A percentile compares a stretch with the other conserved stretches of the same genome.
Conservation (phyloP, 2,113 vertebrate genomes). For the Herpailurus yagouaroundi region DNA sequence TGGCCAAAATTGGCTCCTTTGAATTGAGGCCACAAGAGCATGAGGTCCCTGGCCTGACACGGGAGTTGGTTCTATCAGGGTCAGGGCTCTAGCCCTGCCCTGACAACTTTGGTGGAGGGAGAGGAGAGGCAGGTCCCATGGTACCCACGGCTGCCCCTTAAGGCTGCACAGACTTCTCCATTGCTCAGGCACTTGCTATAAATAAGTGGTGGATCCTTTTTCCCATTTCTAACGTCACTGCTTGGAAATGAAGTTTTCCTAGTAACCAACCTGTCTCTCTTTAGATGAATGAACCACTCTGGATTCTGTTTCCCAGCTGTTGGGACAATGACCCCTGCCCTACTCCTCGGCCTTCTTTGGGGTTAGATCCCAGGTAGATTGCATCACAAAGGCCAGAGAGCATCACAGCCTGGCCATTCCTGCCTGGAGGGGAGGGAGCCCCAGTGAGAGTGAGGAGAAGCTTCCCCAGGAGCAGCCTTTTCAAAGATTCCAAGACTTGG, state of each 20-base stretch:
- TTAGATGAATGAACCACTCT: neutral
- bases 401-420: neutral
- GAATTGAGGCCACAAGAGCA: neutral
- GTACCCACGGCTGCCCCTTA: neutral
- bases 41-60: neutral
- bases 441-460: neutral
- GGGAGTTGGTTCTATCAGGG: neutral
- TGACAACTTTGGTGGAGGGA: neutral
- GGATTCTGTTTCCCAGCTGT: neutral
- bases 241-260: constrained; percentile 26
- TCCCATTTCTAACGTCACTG: neutral
- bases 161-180: neutral
- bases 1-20: neutral
- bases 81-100: neutral
- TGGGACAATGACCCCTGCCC: neutral
- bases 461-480: neutral
- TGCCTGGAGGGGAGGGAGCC: neutral
- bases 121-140: neutral
- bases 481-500: neutral
- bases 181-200: neutral
- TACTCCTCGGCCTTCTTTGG: neutral
- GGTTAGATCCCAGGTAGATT: neutral
- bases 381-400: neutral
- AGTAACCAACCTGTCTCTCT: neutral
- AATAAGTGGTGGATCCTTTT: neutral